Evolutionary conservation across 2,888 invertebrate genomes (phyloP), one percentile per base, ranked within the genome.

Genomic region (Epinotia bilunana): DNA sequence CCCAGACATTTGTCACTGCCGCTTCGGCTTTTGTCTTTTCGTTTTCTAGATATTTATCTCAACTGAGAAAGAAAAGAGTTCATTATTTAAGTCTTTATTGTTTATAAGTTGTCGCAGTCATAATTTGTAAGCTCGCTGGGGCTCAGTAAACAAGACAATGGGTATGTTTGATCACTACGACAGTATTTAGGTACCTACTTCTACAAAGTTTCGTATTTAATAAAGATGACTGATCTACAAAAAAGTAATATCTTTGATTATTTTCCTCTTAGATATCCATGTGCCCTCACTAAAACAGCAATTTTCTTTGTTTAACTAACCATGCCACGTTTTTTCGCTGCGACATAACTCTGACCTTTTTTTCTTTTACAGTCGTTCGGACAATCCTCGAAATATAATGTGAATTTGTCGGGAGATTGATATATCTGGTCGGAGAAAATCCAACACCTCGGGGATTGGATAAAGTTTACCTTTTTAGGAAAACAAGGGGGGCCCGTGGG

Each of bases 231-330:
- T 63, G 63, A 63, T 28, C 64, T 9, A 61, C 49, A 53, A 71
- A 58, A 65, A 63, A 63, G 49, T 73, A 23, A 70, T 60, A 61
- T 39, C 39, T 60, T 49, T 20, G 63, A 73, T 67, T 60, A 67
- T 61, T 73, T 72, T 60, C 60, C 39, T 67, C 23, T 58, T 39
- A 46, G 64, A 57, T 28, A 60, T 43, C 65, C 49, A 65, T 60
- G 72, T 58, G 65, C 43, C 72, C 64, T 58, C 72, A 72, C 33
- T 83, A 81, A 83, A 83, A 86, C 85, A 87, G 84, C 87, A 87
- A 90, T 89, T 90, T 88, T 88, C 85, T 87, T 87, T 91, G 90
- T 90, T 87, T 88, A 90, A 90, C 88, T 88, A 91, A 91, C 88
- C 88, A 84, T 86, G 82, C 82, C 82, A 85, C 87, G 86, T 89